Evolutionary conservation across 2,797 vertebrate species (phyloP).

Genomic region (Intellagama lesueurii): DNA sequence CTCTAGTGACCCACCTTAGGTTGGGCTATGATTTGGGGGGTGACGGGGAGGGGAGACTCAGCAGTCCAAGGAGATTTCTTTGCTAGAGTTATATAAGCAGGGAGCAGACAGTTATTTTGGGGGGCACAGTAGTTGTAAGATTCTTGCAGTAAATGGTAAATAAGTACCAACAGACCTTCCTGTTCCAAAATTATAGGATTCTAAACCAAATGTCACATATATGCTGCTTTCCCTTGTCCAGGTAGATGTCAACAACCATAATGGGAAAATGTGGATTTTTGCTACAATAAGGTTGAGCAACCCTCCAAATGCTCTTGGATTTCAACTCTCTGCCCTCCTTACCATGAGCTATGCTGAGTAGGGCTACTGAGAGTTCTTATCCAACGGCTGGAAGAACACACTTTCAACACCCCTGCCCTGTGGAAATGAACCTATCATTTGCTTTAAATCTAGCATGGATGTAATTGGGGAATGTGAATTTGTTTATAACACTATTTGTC

Average conservation of each 20-base stretch:
- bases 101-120: neutral
- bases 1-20: neutral
- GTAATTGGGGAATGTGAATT: neutral
- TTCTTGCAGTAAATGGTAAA: neutral
- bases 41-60: neutral
- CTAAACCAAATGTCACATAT: neutral
- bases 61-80: neutral
- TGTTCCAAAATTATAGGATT: neutral
- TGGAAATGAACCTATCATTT: neutral
- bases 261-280: neutral
- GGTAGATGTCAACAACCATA: neutral
- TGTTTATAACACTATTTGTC: neutral
- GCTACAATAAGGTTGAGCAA: neutral
- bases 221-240: neutral
- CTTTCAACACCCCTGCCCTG: neutral
- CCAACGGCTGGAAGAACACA: neutral
- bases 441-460: neutral
- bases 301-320: neutral
- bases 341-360: too few relatives aligned
- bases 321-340: neutral
- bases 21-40: neutral
- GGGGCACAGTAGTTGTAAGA: neutral
- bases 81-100: neutral
- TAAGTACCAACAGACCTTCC: neutral
- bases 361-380: too few relatives aligned